Base-by-base conservation (phyloP, 2,888 invertebrate genomes). In the Heteromurus nitidus region DNA sequence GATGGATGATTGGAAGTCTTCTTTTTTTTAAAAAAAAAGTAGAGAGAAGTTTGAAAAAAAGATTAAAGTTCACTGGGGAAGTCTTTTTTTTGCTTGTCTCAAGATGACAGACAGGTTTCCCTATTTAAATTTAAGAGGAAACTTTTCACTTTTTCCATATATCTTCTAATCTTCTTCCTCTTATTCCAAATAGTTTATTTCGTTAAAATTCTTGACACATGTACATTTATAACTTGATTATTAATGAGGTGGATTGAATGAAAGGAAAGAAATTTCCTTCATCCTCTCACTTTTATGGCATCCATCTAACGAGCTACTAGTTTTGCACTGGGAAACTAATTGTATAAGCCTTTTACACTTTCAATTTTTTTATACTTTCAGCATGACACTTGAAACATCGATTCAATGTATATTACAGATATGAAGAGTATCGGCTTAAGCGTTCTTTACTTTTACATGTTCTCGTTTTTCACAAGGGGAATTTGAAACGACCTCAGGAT, bases 291-390 rank as follows among this genome's bases (percentile, higher is more conserved):
- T 62, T 28, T 53, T 24, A 58, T 20, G 58, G 50, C 36, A 70
- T 73, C 62, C 44, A 73, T 62, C 58, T 73, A 73, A 73, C 47
- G 62, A 73, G 62, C 30, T 73, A n/a, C n/a, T n/a, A n/a, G n/a
- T n/a, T n/a, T n/a, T n/a, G n/a, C n/a, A n/a, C n/a, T n/a, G n/a
- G n/a, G n/a, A n/a, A n/a, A n/a, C n/a, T n/a, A n/a, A n/a, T n/a
- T n/a, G n/a, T n/a, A n/a, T n/a, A n/a, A n/a, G n/a, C n/a, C n/a
- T n/a, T n/a, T n/a, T n/a, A n/a, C n/a, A n/a, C n/a, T n/a, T n/a
- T n/a, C n/a, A n/a, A n/a, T n/a, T n/a, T n/a, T n/a, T n/a, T n/a
- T n/a, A n/a, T n/a, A n/a, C n/a, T n/a, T n/a, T n/a, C n/a, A n/a
- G n/a, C n/a, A n/a, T n/a, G n/a, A n/a, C n/a, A n/a, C n/a, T n/a